A percentile compares a stretch with the other conserved stretches of the same genome.
These are phyloP conservation scores for Cyphomyrmex costatus DNA, from an alignment of 1,140 invertebrate genomes.

Conservation along the genomic window DNA sequence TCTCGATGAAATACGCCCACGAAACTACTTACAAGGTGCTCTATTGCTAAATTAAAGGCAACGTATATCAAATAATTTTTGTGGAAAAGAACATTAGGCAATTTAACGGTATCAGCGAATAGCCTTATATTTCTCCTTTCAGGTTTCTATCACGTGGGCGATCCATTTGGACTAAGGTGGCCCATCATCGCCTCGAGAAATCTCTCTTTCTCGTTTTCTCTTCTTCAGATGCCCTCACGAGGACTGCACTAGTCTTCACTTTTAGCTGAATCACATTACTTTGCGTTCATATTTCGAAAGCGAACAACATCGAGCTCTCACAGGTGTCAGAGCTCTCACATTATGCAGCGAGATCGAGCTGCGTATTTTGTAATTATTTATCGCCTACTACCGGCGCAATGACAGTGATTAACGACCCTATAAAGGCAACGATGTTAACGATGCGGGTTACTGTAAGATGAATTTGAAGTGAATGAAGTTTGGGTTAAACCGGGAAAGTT, in stretches of 20 bases:
- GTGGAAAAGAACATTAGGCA: constrained; percentile 44
- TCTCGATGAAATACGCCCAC: constrained; percentile 23
- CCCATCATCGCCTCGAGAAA: constrained; percentile 52
- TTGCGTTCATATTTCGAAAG: constrained; percentile 56
- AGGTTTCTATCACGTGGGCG: constrained; percentile 73
- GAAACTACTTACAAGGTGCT: constrained; percentile 22
- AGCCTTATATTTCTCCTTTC: constrained; percentile 60
- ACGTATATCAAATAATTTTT: constrained; percentile 59
- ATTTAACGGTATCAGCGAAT: constrained; percentile 68
- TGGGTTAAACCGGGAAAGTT: constrained; percentile 10
- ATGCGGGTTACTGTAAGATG: background rate
- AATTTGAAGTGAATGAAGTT: background rate
- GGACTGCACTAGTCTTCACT: constrained; percentile 21
- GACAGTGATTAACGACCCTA: constrained; percentile 44
- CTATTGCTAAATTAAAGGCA: constrained; percentile 70
- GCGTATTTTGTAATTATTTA: constrained; percentile 46
- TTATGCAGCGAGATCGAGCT: constrained; percentile 2
- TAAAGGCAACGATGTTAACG: constrained; percentile 42
- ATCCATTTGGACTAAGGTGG: constrained; percentile 73
- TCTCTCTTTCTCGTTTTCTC: constrained; percentile 63
- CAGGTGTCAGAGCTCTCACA: constrained; percentile 33
- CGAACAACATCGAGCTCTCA: constrained; percentile 16
- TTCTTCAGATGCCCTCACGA: background rate
- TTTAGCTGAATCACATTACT: constrained; percentile 53
- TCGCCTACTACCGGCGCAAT: constrained; percentile 23